phyloP scores from a whole-genome alignment of 2,113 vertebrate genomes.

The Upupa epops region DNA sequence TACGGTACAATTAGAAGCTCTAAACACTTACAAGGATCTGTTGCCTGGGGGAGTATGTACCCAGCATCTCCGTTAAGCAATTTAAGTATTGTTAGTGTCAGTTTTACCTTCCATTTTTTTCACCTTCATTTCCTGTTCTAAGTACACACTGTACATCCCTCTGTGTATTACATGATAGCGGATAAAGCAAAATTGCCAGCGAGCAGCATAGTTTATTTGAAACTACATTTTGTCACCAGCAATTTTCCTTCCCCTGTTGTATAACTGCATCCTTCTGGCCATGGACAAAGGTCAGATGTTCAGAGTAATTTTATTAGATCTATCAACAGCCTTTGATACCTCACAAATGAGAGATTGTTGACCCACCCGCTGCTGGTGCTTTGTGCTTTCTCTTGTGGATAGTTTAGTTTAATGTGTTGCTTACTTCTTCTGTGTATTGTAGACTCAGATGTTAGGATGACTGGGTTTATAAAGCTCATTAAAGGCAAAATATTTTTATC shows the following conservation, averaged over 20 bases:
- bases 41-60: conserved; percentile 46
- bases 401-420: conserved; percentile 54
- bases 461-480: conserved; percentile 42
- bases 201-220: conserved; percentile 55
- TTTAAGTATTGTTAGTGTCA: conserved; percentile 61
- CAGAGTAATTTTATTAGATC: conserved; percentile 64
- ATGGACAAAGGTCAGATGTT: conserved; percentile 61
- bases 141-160: conserved; percentile 27
- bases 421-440: conserved; percentile 44
- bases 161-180: conserved; percentile 14
- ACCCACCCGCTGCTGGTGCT: background rate
- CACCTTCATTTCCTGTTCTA: conserved; percentile 57
- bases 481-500: conserved; percentile 46
- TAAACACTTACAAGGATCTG: conserved; percentile 57
- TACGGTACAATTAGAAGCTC: conserved; percentile 55
- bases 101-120: conserved; percentile 48
- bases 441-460: conserved; percentile 1
- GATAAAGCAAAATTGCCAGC: conserved; percentile 56
- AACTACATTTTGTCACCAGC: conserved; percentile 51
- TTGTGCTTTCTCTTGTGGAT: conserved; percentile 49
- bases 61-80: conserved; percentile 64
- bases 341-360: conserved; percentile 57
- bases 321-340: conserved; percentile 58
- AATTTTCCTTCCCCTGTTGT: conserved; percentile 48
- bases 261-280: conserved; percentile 60